These are phyloP conservation scores for Trachemys scripta DNA, from an alignment of 2,113 vertebrate species.

Conservation along the genomic window DNA sequence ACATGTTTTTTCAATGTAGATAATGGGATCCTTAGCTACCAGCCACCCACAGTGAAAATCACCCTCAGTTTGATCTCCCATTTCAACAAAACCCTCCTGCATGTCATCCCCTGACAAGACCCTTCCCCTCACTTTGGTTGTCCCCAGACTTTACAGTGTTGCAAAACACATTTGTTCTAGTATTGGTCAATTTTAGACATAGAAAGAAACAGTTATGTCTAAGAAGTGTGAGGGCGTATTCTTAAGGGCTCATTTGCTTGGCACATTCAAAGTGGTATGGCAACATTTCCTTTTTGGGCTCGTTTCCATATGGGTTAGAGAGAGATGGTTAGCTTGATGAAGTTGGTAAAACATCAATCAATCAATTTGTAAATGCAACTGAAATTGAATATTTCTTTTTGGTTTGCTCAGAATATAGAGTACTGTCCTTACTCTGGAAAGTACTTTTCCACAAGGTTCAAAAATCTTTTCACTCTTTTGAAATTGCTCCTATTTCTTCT, in stretches of 20 bases:
- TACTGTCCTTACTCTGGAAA: neutral
- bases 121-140: neutral
- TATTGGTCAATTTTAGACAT: neutral
- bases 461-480: neutral
- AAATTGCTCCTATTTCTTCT: neutral
- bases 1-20: neutral
- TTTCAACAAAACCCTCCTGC: neutral
- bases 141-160: neutral
- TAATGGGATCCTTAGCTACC: too few species aligned
- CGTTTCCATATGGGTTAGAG: conserved; percentile 33
- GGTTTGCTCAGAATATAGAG: neutral
- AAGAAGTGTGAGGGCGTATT: conserved; percentile 50
- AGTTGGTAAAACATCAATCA: conserved; percentile 23
- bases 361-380: neutral
- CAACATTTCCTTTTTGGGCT: conserved; percentile 61
- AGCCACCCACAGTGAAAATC: neutral
- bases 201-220: neutral
- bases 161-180: neutral
- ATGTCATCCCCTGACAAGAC: neutral
- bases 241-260: neutral
- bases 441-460: neutral
- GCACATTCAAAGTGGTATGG: conserved; percentile 51
- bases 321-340: conserved; percentile 8
- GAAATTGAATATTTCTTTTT: neutral
- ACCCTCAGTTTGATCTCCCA: neutral